Evolutionary conservation across 2,797 vertebrate genomes (phyloP).

Genomic region (Morelia viridis): DNA sequence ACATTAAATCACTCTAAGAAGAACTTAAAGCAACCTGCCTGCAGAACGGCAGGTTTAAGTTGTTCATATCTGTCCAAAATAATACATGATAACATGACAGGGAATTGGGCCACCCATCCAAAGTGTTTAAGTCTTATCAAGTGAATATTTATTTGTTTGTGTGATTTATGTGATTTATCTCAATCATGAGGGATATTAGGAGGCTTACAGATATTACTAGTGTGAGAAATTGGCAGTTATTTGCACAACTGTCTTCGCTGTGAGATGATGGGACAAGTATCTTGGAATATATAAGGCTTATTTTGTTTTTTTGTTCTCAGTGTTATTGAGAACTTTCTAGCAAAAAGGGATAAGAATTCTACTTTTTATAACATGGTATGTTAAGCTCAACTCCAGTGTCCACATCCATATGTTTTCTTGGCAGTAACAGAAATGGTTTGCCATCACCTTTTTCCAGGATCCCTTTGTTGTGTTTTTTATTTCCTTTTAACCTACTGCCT

Average conservation of each 20-base stretch:
- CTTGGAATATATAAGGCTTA: not conserved
- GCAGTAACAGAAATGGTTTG: not conserved
- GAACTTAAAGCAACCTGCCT: not conserved
- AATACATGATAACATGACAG: not conserved
- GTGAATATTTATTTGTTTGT: not conserved
- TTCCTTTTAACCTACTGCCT: not conserved
- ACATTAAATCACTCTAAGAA: not conserved
- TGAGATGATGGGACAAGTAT: not conserved
- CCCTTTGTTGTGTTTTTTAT: not conserved
- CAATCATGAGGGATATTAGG: not conserved
- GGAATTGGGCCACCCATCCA: not conserved
- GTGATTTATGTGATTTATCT: not conserved
- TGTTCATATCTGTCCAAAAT: not conserved
- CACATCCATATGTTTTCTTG: not conserved
- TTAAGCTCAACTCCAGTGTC: not conserved
- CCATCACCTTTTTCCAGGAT: not conserved
- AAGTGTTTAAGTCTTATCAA: not conserved
- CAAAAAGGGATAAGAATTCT: not conserved
- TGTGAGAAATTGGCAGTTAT: slow-evolving; percentile 18
- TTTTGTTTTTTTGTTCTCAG: not conserved
- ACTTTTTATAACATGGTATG: not conserved
- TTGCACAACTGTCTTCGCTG: not conserved
- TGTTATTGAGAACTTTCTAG: not conserved
- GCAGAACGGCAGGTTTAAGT: not conserved
- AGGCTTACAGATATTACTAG: not conserved